Base-by-base conservation (phyloP, 2,888 invertebrate species). In the Drosophila anomalata region DNA sequence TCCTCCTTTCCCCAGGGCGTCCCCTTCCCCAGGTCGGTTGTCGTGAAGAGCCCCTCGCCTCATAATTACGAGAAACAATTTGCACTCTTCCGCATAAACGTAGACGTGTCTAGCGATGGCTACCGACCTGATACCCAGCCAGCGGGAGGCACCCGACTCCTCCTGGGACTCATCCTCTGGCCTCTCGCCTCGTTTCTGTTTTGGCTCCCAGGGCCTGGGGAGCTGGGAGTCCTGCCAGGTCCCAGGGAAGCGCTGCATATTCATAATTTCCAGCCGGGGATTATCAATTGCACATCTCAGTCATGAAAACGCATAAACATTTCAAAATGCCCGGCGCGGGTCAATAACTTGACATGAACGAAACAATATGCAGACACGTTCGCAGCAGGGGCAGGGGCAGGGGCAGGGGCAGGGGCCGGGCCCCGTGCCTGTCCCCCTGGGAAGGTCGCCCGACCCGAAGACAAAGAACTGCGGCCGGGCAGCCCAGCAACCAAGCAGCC, bases 291-390 rank as follows among this genome's bases (percentile, higher is more conserved):
- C 86, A 83, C 86, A 90, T 90, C 90, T 90, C 79, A 78, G 89
- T 88, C 90, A 90, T 90, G 90, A 83, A 90, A 89, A 86, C 85
- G 79, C 90, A 90, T 90, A 90, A 90, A 90, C 90, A 90, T 90
- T 89, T 90, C 90, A 89, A 82, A 77, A 76, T 74, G 76, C 75
- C 77, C 68, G 77, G 82, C 89, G 87, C 75, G 78, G 82, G 84
- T 90, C 90, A 90, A 90, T 90, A 90, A 90, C 88, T 90, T 90
- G 75, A 88, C 89, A 89, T 87, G 83, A 89, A 90, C 89, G 88
- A 88, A 89, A 90, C 87, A 85, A 88, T 85, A 85, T 73, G 71
- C 70, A 62, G 78, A 80, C 65, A 73, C 71, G 72, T 56, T 73
- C 62, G 22, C 41, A 44, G 31, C 57, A 22, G 41, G 17, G 12